These are phyloP conservation scores for Carettochelys insculpta DNA, from an alignment of 2,113 vertebrate genomes.

Conservation along the genomic window DNA sequence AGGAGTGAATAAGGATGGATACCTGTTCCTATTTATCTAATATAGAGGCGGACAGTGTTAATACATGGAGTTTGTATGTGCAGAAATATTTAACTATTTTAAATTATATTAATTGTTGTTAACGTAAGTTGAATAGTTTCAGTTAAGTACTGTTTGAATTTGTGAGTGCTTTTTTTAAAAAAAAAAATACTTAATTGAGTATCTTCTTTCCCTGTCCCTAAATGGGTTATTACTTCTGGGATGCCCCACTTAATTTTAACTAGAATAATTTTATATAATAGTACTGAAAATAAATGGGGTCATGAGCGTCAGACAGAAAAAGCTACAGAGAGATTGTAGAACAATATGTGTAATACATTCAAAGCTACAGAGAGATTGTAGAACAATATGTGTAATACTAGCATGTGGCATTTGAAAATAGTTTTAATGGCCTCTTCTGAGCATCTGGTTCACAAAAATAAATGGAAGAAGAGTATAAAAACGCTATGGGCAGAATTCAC, in stretches of 20 bases:
- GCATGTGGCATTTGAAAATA: not conserved
- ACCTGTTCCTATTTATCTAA: not conserved
- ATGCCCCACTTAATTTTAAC: not conserved
- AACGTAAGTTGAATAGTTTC: not conserved
- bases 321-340: not conserved
- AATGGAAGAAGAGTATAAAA: accelerated
- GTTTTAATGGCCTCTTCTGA: not conserved
- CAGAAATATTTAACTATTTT: not conserved
- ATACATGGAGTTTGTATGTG: not conserved
- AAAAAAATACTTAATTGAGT: not conserved
- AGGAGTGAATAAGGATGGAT: not conserved
- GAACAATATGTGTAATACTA: not conserved
- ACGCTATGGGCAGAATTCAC: not conserved
- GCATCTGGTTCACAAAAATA: not conserved
- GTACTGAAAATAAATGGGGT: not conserved
- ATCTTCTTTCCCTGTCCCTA: not conserved
- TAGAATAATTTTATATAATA: not conserved
- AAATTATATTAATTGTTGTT: not conserved
- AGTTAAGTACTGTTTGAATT: not conserved
- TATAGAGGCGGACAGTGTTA: not conserved
- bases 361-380: not conserved
- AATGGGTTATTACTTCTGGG: not conserved
- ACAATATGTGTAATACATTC: too few relatives aligned
- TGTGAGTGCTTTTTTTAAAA: not conserved
- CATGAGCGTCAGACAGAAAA: not conserved